Conservation (phyloP, 2,888 invertebrate genomes). For the Drosophila formosana region DNA sequence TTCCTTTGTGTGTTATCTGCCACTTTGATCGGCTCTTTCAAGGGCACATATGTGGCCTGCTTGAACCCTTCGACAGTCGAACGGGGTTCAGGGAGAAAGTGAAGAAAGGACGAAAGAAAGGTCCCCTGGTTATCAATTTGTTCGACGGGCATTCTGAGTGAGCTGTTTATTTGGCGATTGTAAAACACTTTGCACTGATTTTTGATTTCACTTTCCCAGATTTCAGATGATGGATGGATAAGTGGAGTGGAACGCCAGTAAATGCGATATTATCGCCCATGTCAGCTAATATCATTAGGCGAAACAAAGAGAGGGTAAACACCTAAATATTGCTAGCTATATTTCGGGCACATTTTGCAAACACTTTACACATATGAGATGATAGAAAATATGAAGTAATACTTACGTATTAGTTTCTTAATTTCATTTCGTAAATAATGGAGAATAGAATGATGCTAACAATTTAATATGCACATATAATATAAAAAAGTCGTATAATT, state of each 20-base stretch:
- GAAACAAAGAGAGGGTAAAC: neutral
- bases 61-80: conserved; percentile 44
- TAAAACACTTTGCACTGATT: conserved; percentile 49
- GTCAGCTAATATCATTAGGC: conserved; percentile 14
- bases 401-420: no score
- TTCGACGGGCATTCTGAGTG: conserved; percentile 33
- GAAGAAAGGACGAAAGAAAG: conserved; percentile 1
- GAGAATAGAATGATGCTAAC: no score
- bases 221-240: conserved; percentile 46
- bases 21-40: conserved; percentile 35
- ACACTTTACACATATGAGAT: neutral
- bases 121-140: conserved; percentile 46
- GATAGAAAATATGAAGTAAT: neutral
- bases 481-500: no score
- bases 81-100: neutral
- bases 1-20: conserved; percentile 35
- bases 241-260: conserved; percentile 16
- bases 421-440: no score
- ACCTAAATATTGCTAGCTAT: neutral
- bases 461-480: no score
- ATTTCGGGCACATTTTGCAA: neutral
- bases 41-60: conserved; percentile 45
- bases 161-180: conserved; percentile 63
- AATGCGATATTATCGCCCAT: neutral
- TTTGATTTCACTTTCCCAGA: conserved; percentile 26